Conservation (phyloP, 2,113 vertebrate species). For the Orcinus orca region DNA sequence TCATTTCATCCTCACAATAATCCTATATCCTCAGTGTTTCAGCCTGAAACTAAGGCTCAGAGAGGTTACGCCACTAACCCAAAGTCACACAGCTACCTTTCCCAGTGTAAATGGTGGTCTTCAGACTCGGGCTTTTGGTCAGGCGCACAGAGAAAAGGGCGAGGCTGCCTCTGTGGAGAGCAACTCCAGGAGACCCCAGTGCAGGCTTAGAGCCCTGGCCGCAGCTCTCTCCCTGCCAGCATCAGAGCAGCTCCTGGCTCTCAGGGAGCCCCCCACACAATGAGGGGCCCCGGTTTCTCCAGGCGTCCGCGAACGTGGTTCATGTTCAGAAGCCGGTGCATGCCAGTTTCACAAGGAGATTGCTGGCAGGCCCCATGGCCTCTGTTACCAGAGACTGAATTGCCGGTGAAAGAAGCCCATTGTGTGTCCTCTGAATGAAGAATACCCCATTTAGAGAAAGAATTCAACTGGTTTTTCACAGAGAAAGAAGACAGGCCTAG, state of each 20-base stretch:
- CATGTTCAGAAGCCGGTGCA: conserved; percentile 17
- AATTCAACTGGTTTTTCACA: conserved; percentile 65
- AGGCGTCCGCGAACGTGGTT: not conserved
- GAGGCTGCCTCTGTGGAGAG: not conserved
- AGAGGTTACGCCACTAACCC: not conserved
- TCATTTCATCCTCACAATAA: not conserved
- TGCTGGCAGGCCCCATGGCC: conserved; percentile 20
- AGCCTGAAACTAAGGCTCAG: conserved; percentile 17
- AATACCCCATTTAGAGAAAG: conserved; percentile 68
- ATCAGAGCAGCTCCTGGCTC: not conserved
- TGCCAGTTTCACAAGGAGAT: conserved; percentile 56
- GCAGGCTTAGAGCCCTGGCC: not conserved
- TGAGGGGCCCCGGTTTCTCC: not conserved
- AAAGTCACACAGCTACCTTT: not conserved
- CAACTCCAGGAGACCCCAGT: not conserved
- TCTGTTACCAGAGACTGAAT: conserved; percentile 59
- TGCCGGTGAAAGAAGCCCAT: conserved; percentile 57
- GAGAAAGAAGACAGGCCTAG: conserved; percentile 64
- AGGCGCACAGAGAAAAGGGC: not conserved
- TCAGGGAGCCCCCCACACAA: not conserved
- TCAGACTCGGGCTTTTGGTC: not conserved
- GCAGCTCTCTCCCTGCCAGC: not conserved
- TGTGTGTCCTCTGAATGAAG: conserved; percentile 67
- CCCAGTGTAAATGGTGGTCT: not conserved
- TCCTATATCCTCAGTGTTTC: not conserved